A percentile compares a stretch with the other conserved stretches of the same genome.
Conservation (phyloP, 2,888 invertebrate species). For the Litoditis marina region DNA sequence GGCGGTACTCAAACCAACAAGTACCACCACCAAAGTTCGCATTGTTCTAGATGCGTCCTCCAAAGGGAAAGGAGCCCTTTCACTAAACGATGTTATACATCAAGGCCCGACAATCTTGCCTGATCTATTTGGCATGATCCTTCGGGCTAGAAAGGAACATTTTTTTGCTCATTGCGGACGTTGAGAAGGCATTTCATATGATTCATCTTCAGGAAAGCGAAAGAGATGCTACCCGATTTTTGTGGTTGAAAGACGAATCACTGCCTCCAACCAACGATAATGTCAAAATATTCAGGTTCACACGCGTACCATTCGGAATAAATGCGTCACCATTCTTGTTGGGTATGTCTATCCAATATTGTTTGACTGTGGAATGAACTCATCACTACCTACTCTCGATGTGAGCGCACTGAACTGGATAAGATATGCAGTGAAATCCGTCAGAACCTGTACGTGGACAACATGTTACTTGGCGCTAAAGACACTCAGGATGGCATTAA, state of each 20-base stretch:
- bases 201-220: conserved; percentile 23
- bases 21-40: conserved; percentile 31
- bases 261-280: conserved; percentile 21
- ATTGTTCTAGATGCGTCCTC: conserved; percentile 44
- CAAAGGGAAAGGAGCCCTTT: not conserved
- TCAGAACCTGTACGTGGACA: conserved; percentile 13
- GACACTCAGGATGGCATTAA: not conserved
- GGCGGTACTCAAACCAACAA: conserved; percentile 6
- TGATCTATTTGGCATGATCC: conserved; percentile 23
- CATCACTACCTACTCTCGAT: too few relatives aligned
- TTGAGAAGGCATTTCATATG: conserved; percentile 46
- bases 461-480: not conserved
- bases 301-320: conserved; percentile 35
- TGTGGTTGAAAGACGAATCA: conserved; percentile 32
- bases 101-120: conserved; percentile 29
- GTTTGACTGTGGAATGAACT: too few relatives aligned
- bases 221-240: conserved; percentile 27
- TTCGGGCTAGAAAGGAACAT: conserved; percentile 20
- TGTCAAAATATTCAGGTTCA: conserved; percentile 25
- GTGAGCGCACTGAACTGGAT: too few relatives aligned
- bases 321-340: conserved; percentile 28
- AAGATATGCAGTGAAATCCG: not conserved
- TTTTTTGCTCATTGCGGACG: conserved; percentile 25
- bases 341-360: conserved; percentile 19
- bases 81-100: conserved; percentile 33